Conservation (phyloP, 2,113 vertebrate species). For the Leucopsar rothschildi region DNA sequence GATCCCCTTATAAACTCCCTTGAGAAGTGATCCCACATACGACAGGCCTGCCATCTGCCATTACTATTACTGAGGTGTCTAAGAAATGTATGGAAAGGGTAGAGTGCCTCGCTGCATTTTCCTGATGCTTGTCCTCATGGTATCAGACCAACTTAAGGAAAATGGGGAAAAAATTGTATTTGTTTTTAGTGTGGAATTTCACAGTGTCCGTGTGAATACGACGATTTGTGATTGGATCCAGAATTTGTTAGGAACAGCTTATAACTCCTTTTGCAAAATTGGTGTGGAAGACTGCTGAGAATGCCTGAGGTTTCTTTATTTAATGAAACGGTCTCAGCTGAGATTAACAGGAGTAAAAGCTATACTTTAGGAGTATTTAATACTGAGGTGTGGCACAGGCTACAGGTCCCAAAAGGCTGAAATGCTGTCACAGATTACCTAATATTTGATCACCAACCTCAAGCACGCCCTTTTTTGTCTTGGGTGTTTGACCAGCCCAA, state of each 20-base stretch:
- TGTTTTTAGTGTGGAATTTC: background rate
- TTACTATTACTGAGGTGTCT: background rate
- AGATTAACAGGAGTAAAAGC: background rate
- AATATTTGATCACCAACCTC: background rate
- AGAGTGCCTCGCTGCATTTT: background rate
- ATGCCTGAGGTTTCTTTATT: background rate
- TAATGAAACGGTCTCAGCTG: background rate
- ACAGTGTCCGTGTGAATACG: background rate
- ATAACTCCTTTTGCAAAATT: background rate
- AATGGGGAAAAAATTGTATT: fast-evolving
- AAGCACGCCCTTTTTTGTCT: background rate
- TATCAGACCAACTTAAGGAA: background rate
- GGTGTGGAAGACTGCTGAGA: background rate
- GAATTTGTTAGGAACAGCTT: background rate
- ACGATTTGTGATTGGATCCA: background rate
- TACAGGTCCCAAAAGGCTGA: background rate
- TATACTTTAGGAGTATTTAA: background rate
- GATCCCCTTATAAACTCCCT: background rate
- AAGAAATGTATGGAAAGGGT: background rate
- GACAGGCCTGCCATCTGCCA: background rate
- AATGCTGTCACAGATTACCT: background rate
- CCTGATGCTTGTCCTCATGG: background rate
- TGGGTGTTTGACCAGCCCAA: background rate
- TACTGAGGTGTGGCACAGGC: background rate
- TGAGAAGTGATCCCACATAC: fast-evolving